A percentile compares a stretch with the other conserved stretches of the same genome.
Evolutionary conservation across 2,888 invertebrate genomes (phyloP).

Genomic region (Hoplodrina blanda): DNA sequence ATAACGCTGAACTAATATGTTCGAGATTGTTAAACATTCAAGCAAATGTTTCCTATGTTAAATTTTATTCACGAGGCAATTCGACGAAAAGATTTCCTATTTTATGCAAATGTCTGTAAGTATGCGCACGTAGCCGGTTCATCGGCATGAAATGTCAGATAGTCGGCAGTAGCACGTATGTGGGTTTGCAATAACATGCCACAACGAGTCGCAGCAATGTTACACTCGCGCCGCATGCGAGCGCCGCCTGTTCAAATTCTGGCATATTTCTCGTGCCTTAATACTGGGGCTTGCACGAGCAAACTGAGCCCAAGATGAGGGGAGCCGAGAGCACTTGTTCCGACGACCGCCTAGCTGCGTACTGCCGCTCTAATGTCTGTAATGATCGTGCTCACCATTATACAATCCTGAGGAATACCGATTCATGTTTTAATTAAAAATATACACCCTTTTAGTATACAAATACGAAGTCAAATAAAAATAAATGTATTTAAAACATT

Average conservation of each 20-base stretch:
- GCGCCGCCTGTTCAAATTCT: constrained; percentile 86
- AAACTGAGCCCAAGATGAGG: constrained; percentile 73
- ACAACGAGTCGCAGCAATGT: constrained; percentile 88
- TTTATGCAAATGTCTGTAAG: constrained; percentile 79
- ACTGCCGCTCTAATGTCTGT: constrained; percentile 71
- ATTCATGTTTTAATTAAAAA: constrained; percentile 73
- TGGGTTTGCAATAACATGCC: constrained; percentile 90
- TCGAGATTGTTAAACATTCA: constrained; percentile 27
- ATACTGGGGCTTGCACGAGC: constrained; percentile 69
- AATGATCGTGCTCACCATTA: constrained; percentile 74
- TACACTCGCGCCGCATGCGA: constrained; percentile 85
- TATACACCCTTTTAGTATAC: constrained; percentile 26
- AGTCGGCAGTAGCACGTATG: constrained; percentile 87
- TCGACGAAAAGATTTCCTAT: constrained; percentile 73
- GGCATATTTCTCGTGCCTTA: constrained; percentile 86
- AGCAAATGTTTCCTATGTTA: constrained; percentile 56
- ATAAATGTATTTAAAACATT: constrained; percentile 1
- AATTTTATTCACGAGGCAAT: constrained; percentile 68
- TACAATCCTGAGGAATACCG: constrained; percentile 55
- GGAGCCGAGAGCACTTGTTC: constrained; percentile 71
- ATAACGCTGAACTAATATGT: neutral
- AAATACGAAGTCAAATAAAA: constrained; percentile 12
- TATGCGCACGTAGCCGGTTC: constrained; percentile 84
- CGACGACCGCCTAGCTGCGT: constrained; percentile 59
- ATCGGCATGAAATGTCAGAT: constrained; percentile 90